Percentiles rank a stretch among this genome's conserved stretches.
phyloP scores from a whole-genome alignment of 2,888 invertebrate genomes.

The Gymnosoma rotundatum region DNA sequence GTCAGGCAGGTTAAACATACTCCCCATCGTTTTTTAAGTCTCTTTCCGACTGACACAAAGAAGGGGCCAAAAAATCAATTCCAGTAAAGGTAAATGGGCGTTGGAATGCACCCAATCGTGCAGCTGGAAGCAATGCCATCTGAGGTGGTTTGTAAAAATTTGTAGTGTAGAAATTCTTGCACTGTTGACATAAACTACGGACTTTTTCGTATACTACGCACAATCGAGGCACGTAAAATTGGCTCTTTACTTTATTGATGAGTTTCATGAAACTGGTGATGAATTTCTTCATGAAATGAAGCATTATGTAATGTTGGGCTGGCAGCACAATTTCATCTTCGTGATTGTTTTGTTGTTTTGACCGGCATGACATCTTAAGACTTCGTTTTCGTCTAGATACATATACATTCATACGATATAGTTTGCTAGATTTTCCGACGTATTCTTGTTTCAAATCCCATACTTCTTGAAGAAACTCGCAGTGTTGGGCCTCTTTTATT shows the following conservation, averaged over 20 bases:
- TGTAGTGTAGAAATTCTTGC: conserved; percentile 54
- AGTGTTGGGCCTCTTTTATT: conserved; percentile 12
- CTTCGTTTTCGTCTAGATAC: conserved; percentile 50
- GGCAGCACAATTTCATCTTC: too few species aligned
- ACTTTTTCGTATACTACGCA: conserved; percentile 64
- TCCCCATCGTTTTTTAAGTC: conserved; percentile 69
- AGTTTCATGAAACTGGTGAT: conserved; percentile 60
- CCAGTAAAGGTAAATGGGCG: conserved; percentile 69
- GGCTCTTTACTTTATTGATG: conserved; percentile 59
- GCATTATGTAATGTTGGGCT: conserved; percentile 55
- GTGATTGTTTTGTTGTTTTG: too few species aligned
- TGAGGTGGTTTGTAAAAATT: conserved; percentile 45
- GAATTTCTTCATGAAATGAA: background rate
- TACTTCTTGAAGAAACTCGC: conserved; percentile 46
- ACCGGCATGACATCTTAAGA: conserved; percentile 40
- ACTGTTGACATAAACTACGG: conserved; percentile 59
- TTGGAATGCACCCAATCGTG: conserved; percentile 62
- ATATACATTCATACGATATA: conserved; percentile 50
- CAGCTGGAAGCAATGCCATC: conserved; percentile 63
- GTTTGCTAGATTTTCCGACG: conserved; percentile 41
- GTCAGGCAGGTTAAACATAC: conserved; percentile 71
- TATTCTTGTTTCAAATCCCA: conserved; percentile 43
- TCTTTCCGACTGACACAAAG: conserved; percentile 58
- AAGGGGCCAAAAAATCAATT: conserved; percentile 70
- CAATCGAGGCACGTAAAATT: conserved; percentile 57